These are phyloP conservation scores for Drosophila melanica DNA, from an alignment of 1,140 invertebrate genomes.

Conservation along the genomic window DNA sequence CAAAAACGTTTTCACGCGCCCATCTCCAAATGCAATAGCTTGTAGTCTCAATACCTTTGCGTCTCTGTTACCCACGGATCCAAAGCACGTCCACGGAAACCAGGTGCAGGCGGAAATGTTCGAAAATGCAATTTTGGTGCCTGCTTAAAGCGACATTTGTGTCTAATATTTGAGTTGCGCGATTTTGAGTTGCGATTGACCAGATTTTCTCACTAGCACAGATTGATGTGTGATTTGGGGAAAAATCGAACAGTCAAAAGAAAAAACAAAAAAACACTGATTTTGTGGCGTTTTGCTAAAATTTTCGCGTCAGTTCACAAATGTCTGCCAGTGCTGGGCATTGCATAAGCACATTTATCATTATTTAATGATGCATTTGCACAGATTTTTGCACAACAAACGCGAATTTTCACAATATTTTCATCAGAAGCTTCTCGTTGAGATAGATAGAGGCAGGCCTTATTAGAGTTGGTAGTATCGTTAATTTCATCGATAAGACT, in stretches of 20 bases:
- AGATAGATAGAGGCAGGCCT: constrained; percentile 28
- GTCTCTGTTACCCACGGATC: constrained; percentile 81
- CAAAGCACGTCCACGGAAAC: constrained; percentile 81
- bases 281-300: constrained; percentile 10
- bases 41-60: constrained; percentile 70
- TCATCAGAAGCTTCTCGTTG: constrained; percentile 43
- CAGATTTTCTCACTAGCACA: constrained; percentile 34
- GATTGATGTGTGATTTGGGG: constrained; percentile 27
- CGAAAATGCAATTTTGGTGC: constrained; percentile 83
- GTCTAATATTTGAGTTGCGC: constrained; percentile 49
- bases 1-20: constrained; percentile 5
- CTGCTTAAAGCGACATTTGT: constrained; percentile 67
- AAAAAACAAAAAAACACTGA: background rate
- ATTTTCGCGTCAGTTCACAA: constrained; percentile 13
- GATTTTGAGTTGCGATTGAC: constrained; percentile 18
- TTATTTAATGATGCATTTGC: constrained; percentile 34
- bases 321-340: constrained; percentile 11
- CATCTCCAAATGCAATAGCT: constrained; percentile 39
- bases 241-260: constrained; percentile 46
- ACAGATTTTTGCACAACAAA: constrained; percentile 38
- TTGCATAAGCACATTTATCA: constrained; percentile 19
- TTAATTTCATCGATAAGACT: background rate
- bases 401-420: constrained; percentile 51
- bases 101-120: constrained; percentile 80
- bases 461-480: constrained; percentile 26